Evolutionary conservation across 2,113 vertebrate genomes (phyloP).

Genomic region (Aspidoscelis tigris): DNA sequence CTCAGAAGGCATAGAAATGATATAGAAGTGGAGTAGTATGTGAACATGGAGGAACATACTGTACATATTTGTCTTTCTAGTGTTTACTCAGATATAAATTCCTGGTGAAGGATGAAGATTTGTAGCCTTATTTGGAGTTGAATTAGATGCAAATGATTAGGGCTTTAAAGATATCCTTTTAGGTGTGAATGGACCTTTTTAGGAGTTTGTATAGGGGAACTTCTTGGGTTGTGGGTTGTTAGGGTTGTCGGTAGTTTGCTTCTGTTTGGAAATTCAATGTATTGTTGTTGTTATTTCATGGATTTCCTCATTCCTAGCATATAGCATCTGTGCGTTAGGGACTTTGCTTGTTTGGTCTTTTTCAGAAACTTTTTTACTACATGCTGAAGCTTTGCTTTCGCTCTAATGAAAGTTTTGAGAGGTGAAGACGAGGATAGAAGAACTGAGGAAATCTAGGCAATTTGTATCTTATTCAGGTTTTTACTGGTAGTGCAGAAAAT

Average conservation of each 20-base stretch:
- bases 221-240: not conserved
- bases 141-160: not conserved
- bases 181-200: not conserved
- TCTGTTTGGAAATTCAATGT: not conserved
- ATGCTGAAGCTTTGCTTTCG: not conserved
- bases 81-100: not conserved
- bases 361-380: not conserved
- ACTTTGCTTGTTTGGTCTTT: too few relatives aligned
- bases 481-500: not conserved
- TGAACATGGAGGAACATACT: not conserved
- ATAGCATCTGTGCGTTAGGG: not conserved
- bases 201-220: not conserved
- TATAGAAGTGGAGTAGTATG: not conserved
- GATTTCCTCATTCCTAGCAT: not conserved
- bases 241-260: too few relatives aligned
- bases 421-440: too few relatives aligned
- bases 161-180: not conserved
- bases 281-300: not conserved
- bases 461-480: not conserved
- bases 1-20: not conserved
- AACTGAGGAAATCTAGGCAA: not conserved
- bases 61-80: not conserved
- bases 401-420: not conserved
- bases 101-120: not conserved
- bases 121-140: conserved; percentile 1